Base-by-base conservation (phyloP, 2,888 invertebrate genomes). In the Melinaea menophilus region DNA sequence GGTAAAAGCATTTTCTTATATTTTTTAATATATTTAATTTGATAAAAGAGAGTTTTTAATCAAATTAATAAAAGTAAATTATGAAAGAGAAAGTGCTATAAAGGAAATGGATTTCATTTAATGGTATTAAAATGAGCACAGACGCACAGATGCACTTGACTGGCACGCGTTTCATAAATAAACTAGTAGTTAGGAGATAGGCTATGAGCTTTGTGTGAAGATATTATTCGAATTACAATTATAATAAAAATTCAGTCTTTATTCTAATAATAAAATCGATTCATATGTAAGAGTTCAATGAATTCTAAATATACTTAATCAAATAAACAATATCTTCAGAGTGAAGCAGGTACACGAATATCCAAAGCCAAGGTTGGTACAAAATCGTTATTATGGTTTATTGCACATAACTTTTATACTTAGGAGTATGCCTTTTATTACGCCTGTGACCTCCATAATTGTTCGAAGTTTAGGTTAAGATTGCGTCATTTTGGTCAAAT, bases 371-470 rank as follows among this genome's bases (percentile, higher is more conserved):
- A 61, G 63, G 60, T 35, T 46, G 37, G 34, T 4, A 41, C 45
- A n/a, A 65, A 51, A 48, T 46, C 58, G 58, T 66, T 63, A 61
- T 58, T 63, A 62, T 35, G 56, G 45, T 61, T 58, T 66, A 63
- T 56, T 58, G 54, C 45, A 12, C 59, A 58, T 63, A 56, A 61
- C 45, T 58, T 66, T 65, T 65, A 51, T 51, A 51, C 51, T 31
- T 31, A 31, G 31, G 22, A 51, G 31, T 31, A 51, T 51, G 51
- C 2, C 2, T 51, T 51, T 51, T 51, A 51, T 51, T 51, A 51
- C 51, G 7, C 4, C 31, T 11, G 51, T 11, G 51, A 51, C 51
- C 51, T 51, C 31, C 51, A 31, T 51, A 51, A 51, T 51, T 51
- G 51, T 51, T 51, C 22, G 51, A 51, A 51, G 22, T 51, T 51